Evolutionary conservation across 2,113 vertebrate genomes (phyloP).

Genomic region (Mellivora capensis): DNA sequence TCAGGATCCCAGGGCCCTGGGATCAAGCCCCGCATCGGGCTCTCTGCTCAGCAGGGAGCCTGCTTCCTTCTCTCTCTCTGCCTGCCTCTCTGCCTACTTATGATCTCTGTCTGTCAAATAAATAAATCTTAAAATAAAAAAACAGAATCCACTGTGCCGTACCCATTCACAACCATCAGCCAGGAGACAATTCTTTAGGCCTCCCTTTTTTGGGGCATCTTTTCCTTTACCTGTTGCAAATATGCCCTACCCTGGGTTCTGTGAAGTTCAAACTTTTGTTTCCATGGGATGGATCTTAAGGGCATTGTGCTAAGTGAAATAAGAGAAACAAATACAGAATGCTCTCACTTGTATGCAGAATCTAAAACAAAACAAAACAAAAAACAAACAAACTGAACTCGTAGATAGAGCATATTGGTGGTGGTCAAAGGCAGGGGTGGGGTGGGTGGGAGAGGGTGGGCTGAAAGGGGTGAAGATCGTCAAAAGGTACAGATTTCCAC

Average conservation of each 20-base stretch:
- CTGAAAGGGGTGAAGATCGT: neutral
- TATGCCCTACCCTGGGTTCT: neutral
- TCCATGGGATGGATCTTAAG: neutral
- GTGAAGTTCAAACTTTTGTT: neutral
- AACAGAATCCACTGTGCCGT: fast-evolving
- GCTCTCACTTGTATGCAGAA: neutral
- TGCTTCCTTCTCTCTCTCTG: no score
- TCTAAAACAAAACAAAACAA: neutral
- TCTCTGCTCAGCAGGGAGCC: no score
- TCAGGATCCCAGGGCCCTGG: no score
- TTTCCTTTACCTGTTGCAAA: neutral
- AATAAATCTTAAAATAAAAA: no score
- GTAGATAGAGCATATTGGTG: neutral
- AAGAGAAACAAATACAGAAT: neutral
- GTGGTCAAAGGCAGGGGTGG: neutral
- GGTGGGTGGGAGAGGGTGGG: neutral
- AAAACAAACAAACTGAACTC: neutral
- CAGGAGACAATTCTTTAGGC: neutral
- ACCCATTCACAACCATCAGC: neutral
- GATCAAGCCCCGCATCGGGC: no score
- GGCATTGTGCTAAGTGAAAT: neutral
- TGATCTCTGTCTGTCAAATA: no score
- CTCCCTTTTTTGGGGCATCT: neutral
- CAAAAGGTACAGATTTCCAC: neutral
- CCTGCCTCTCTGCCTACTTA: no score